Base-by-base conservation (phyloP, 2,888 invertebrate genomes). In the Brachynemurus nebulosus region DNA sequence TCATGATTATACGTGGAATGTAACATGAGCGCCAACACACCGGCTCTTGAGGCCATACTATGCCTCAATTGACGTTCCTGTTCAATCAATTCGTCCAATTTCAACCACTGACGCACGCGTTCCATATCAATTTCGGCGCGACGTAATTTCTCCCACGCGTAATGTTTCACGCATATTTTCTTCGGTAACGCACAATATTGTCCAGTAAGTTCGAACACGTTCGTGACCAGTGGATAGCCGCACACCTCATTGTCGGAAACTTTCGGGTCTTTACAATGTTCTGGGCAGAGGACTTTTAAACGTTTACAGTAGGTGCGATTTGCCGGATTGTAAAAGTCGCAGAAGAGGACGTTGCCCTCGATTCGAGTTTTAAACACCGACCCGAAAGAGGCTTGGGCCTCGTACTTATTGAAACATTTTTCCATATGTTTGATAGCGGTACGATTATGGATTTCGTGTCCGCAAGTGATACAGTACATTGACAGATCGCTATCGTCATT, bases 351-450 rank as follows among this genome's bases (percentile, higher is more conserved):
- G 65, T 89, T 90, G 0, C 73, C 88, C 63, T 95, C 95, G 55
- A 96, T 92, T 45, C 89, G 72, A 0, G 95, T 95, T 61, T 93
- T 86, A 58, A 90, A 93, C 36, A 90, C 78, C 18, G 93, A 93
- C 9, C 95, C 95, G 64, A 95, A 96, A 0, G 93, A 92, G 2
- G 95, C 89, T 66, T 96, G 93, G 38, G 92, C 90, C 64, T 97
- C 97, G 63, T 92, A 91, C 76, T 96, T 96, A 52, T 90, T 85
- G 64, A 93, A 97, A 63, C 96, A 97, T 62, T 92, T 92, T 67
- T 95, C 96, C 91, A 97, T 92, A 59, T 97, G 97, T 56, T 89
- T 88, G 16, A 95, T 78, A 0, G 93, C 95, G 0, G 88, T 86
- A 44, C 84, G 78, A 1, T 90, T 86, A 61, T 89, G 86, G 47